Evolutionary conservation across 2,888 invertebrate genomes (phyloP).

Genomic region (Portevinia maculata): DNA sequence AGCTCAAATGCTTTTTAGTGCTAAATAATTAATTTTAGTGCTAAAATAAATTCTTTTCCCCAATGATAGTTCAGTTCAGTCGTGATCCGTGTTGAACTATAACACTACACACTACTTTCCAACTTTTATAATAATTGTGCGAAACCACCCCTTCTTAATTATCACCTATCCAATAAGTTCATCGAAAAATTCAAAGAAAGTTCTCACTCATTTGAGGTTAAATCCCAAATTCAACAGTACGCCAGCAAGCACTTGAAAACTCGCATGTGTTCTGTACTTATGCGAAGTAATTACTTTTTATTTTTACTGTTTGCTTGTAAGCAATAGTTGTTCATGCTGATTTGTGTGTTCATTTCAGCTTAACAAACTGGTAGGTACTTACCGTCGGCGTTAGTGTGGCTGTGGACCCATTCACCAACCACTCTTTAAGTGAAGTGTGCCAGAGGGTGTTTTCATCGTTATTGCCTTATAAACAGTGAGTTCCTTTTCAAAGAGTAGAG

Average conservation of each 20-base stretch:
- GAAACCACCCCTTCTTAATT: neutral
- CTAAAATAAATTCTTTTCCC: too few species aligned
- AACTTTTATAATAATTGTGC: neutral
- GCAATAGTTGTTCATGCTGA: slow-evolving; percentile 40
- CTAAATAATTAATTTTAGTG: too few species aligned
- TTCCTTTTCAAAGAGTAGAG: slow-evolving; percentile 34
- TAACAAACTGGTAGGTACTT: slow-evolving; percentile 59
- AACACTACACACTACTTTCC: neutral
- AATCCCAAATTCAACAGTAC: slow-evolving; percentile 35
- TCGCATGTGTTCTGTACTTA: slow-evolving; percentile 48
- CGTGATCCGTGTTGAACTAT: too few species aligned
- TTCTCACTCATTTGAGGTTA: slow-evolving; percentile 28
- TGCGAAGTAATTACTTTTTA: slow-evolving; percentile 62
- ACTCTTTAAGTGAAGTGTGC: slow-evolving; percentile 34
- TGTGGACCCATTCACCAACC: slow-evolving; percentile 29
- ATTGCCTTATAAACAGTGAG: slow-evolving; percentile 61
- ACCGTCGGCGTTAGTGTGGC: slow-evolving; percentile 39
- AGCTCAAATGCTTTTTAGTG: too few species aligned
- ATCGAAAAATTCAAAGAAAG: neutral
- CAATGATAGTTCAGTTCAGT: too few species aligned
- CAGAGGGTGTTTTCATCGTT: slow-evolving; percentile 54
- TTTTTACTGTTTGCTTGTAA: slow-evolving; percentile 23
- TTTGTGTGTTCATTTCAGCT: slow-evolving; percentile 60
- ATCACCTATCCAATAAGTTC: neutral
- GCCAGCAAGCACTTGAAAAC: slow-evolving; percentile 53